Evolutionary conservation across 1,140 invertebrate genomes (phyloP).

Genomic region (Drosophila sp.): DNA sequence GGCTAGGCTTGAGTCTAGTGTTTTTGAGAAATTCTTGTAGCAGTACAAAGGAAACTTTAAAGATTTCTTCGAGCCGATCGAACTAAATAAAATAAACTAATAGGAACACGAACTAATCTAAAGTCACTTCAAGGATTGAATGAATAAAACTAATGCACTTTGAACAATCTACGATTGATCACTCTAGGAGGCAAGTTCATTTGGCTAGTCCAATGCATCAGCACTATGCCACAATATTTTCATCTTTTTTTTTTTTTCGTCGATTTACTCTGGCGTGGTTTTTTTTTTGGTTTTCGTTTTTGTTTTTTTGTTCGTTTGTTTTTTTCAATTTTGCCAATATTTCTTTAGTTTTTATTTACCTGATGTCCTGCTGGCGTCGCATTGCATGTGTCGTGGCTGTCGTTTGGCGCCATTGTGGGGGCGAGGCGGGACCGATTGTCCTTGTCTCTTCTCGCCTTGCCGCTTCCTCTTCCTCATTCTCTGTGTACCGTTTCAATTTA

Average conservation of each 20-base stretch:
- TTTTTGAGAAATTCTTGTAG: no score
- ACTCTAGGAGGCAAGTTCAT: background rate
- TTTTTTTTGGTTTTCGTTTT: slow-evolving; percentile 6
- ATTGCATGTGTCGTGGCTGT: slow-evolving; percentile 66
- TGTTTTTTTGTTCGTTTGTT: slow-evolving; percentile 31
- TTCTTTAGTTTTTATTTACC: slow-evolving; percentile 71
- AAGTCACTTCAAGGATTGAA: no score
- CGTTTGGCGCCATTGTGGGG: slow-evolving; percentile 60
- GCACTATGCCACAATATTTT: background rate
- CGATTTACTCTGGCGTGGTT: background rate
- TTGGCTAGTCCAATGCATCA: background rate
- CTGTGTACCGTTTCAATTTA: slow-evolving; percentile 77
- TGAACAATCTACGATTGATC: background rate
- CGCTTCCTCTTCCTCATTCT: slow-evolving; percentile 4
- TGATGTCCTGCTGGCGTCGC: slow-evolving; percentile 47
- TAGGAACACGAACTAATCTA: no score
- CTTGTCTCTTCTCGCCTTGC: slow-evolving; percentile 52
- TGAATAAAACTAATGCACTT: no score
- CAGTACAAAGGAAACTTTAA: no score
- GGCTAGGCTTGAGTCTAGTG: no score
- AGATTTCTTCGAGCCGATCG: no score
- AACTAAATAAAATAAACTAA: no score
- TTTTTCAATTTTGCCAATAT: slow-evolving; percentile 78
- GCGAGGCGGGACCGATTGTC: slow-evolving; percentile 26
- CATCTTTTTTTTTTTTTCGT: slow-evolving; percentile 25